These are phyloP conservation scores for Setophaga kirtlandii DNA, from an alignment of 2,113 vertebrate species.

Conservation along the genomic window DNA sequence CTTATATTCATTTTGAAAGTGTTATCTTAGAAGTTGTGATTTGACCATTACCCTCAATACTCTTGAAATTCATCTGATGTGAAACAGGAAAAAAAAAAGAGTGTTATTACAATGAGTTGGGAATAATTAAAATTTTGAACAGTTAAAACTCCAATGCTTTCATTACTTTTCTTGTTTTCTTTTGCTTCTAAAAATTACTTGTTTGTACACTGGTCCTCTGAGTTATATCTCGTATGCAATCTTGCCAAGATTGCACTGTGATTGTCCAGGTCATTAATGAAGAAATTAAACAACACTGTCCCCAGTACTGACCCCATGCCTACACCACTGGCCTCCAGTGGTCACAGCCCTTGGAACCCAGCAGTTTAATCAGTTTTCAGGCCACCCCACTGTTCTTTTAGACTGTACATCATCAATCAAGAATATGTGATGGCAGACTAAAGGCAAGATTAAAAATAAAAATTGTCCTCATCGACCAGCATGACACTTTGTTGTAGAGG, in stretches of 20 bases:
- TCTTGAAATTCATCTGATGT: not conserved
- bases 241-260: not conserved
- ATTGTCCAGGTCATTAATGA: not conserved
- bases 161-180: not conserved
- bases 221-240: not conserved
- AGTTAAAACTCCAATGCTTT: not conserved
- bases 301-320: not conserved
- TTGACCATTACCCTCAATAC: not conserved
- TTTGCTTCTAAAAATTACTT: not conserved
- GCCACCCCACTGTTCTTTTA: not conserved
- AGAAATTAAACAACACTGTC: not conserved
- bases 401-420: not conserved
- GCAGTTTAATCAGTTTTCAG: not conserved
- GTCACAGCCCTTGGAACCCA: not conserved
- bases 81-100: not conserved
- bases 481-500: not conserved
- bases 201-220: not conserved
- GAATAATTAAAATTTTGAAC: not conserved
- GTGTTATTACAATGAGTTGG: not conserved
- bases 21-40: not conserved
- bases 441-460: not conserved
- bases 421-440: not conserved
- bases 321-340: not conserved
- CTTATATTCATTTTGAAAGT: not conserved
- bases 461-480: not conserved